phyloP scores from a whole-genome alignment of 2,888 invertebrate genomes.

The Aphodius granarius region DNA sequence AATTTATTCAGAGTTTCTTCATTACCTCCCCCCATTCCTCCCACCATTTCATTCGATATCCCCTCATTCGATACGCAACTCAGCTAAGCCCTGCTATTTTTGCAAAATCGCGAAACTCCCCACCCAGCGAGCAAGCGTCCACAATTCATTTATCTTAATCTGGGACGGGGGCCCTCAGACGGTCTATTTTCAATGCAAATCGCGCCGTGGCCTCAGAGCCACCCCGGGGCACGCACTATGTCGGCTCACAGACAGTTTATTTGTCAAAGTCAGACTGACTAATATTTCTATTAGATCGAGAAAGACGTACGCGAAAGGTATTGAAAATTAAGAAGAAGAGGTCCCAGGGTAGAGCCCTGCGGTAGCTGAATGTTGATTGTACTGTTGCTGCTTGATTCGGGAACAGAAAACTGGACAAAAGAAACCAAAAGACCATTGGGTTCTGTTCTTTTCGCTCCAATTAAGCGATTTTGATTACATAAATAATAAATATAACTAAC shows the following conservation, averaged over 20 bases:
- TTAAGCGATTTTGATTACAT: no score
- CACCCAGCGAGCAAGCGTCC: background rate
- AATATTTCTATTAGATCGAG: background rate
- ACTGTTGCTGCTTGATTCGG: background rate
- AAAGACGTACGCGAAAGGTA: background rate
- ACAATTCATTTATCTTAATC: background rate
- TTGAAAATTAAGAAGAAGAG: no score
- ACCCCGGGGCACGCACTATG: background rate
- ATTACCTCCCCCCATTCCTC: background rate
- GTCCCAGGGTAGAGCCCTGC: background rate
- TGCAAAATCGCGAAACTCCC: background rate
- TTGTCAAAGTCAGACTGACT: background rate
- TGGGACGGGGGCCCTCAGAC: background rate
- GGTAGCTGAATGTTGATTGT: background rate
- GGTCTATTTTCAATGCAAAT: background rate
- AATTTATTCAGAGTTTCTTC: background rate
- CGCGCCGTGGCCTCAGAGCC: background rate
- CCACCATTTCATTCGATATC: background rate
- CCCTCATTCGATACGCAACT: background rate
- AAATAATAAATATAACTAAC: background rate
- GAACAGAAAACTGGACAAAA: no score
- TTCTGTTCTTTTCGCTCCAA: no score
- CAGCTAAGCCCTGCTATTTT: background rate
- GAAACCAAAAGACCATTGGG: no score
- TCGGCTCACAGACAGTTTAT: background rate